Percentiles rank a stretch among this genome's conserved stretches.
Evolutionary conservation across 2,113 vertebrate genomes (phyloP).

Genomic region (Aspidoscelis tigris): DNA sequence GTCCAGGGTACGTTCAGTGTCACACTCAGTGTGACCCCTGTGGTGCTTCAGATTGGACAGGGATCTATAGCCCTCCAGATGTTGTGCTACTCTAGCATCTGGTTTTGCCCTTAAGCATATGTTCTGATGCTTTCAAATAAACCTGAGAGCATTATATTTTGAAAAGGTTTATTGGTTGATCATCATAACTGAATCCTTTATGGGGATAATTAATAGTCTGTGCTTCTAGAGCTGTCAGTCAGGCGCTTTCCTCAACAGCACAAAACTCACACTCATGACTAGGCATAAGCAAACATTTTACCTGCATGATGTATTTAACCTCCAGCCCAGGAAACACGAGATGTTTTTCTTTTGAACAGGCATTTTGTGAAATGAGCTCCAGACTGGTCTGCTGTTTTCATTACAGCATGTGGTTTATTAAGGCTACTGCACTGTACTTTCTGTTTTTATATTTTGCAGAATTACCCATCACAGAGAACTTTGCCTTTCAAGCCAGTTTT

Average conservation of each 20-base stretch:
- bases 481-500: slow-evolving; percentile 20
- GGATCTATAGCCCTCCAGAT: background rate
- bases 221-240: background rate
- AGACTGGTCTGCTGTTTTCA: slow-evolving; percentile 39
- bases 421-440: slow-evolving; percentile 25
- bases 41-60: background rate
- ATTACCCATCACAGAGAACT: background rate
- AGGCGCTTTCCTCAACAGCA: slow-evolving; percentile 9
- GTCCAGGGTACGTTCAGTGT: background rate
- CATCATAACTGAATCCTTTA: background rate
- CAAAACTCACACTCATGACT: slow-evolving; percentile 42
- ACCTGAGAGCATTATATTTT: background rate
- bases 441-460: slow-evolving; percentile 38
- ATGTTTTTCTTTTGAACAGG: slow-evolving; percentile 30
- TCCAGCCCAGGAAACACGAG: slow-evolving; percentile 26
- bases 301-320: background rate
- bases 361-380: slow-evolving; percentile 28
- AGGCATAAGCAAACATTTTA: background rate
- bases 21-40: background rate
- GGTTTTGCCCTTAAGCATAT: background rate
- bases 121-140: background rate
- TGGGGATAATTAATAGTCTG: background rate
- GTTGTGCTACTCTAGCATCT: background rate
- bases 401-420: slow-evolving; percentile 1
- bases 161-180: background rate